Evolutionary conservation across 2,797 vertebrate species (phyloP), one percentile per base, ranked within the genome.

Genomic region (Erithacus rubecula): DNA sequence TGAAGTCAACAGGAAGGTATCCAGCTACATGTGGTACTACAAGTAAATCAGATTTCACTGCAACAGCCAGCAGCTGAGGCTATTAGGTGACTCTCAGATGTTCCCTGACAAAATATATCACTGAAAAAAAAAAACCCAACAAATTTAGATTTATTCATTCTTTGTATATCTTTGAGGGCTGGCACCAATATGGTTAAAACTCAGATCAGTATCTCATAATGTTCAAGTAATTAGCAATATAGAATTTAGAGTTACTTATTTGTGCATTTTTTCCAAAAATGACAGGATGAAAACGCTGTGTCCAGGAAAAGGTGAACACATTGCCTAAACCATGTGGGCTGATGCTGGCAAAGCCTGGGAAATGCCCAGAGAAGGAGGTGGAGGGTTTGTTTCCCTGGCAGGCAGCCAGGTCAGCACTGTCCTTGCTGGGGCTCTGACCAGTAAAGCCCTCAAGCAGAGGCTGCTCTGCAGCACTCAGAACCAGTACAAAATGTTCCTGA

Each of bases 1-100:
- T 76, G 91, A 93, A 91, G 88, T 91, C 87, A 96, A 93, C 79
- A 95, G 85, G 94, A 95, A 95, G 80, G 67, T 67, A 96, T 89
- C 90, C 70, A 91, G 89, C 62, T 88, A 36, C 94, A 83, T 34
- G 34, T 89, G 82, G 59, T 67, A 65, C 30, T 88, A 69, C 10
- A 34, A 95, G 68, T 71, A 89, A 95, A 95, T 94, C 74, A 87
- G 78, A 93, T 95, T 92, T 91, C 72, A 85, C 75, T 75, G 78
- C 56, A 85, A 17, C 52, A 74, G 75, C 53, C 62, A 83, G 79
- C 68, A 77, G 64, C 34, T 43, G 43, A 92, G 58, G 83, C 34
- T 77, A 85, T 75, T 78, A 87, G 58, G 58, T 87, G 26, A 85
- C 6, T 56, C 63, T 47, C 0, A 0, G 55, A 46, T 65, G n/a